Evolutionary conservation across 2,797 vertebrate species (phyloP), one percentile per base, ranked within the genome.

Genomic region (Rhynchotus rufescens): DNA sequence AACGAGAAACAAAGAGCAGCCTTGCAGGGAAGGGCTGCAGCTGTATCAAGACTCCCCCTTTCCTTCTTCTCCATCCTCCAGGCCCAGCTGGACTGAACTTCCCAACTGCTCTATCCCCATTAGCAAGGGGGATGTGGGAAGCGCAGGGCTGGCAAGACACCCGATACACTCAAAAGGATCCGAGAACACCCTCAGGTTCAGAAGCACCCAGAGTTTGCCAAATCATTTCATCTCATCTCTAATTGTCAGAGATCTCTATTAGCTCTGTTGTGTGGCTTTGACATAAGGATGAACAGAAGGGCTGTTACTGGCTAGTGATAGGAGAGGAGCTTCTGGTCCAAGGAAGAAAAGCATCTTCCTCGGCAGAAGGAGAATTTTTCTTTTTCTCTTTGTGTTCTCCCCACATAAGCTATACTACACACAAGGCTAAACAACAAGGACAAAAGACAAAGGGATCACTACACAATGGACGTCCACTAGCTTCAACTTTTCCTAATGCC

Each of bases 211-310:
- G 75, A 84, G 90, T 88, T 91, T 92, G 85, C 67, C 84, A 92
- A 82, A 60, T 89, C 92, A 60, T 84, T 91, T 83, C 91, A 90
- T 87, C 69, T 88, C 90, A 87, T 95, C 92, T 74, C 93, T 96
- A 93, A 93, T 94, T 96, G 95, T 96, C 94, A 96, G 96, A 79
- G 93, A 97, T 96, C 96, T 94, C 93, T 90, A 96, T 97, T 96
- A 97, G 94, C 96, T 91, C 92, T 51, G 62, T 84, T 97, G 91
- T 92, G 93, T 94, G 88, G 93, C 93, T 96, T 71, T 97, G 96
- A 96, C 97, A 97, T 97, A 97, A 96, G 97, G 97, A 97, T 83
- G 96, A 97, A 97, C 97, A 98, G 97, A 98, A 97, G 97, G 97
- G 96, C 82, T 97, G 97, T 97, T 97, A 97, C 96, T 97, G 96